Percentiles rank a stretch among this genome's conserved stretches.
Evolutionary conservation across 2,888 invertebrate genomes (phyloP).

Genomic region (Sphaeridia pumilis): DNA sequence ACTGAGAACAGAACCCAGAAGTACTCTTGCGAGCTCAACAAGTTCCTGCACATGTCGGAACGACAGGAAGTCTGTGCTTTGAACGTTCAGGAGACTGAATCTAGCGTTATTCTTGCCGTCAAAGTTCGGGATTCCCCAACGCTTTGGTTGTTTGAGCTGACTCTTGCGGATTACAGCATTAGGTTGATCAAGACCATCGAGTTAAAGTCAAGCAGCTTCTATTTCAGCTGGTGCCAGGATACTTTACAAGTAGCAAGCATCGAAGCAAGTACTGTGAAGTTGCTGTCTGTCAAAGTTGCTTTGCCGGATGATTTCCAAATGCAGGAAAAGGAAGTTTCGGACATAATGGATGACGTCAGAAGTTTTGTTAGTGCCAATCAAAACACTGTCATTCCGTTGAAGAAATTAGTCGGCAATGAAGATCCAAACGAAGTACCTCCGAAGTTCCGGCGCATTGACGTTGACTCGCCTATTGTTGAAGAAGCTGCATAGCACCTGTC

Average conservation of each 20-base stretch:
- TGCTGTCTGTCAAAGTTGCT: no score
- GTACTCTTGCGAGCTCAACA: neutral
- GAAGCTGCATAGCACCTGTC: no score
- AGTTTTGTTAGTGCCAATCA: neutral
- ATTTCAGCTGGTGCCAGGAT: constrained; percentile 9
- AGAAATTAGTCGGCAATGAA: neutral
- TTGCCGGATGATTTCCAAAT: no score
- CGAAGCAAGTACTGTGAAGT: no score
- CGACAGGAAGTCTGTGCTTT: neutral
- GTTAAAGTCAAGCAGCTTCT: neutral
- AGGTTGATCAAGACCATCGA: neutral
- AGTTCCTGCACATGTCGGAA: neutral
- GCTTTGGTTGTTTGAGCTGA: constrained; percentile 6
- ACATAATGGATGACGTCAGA: neutral
- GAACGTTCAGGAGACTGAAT: neutral
- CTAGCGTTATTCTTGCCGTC: neutral
- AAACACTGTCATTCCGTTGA: neutral
- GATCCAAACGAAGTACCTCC: neutral
- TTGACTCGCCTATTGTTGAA: neutral
- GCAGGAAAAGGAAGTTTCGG: no score
- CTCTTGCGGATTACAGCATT: neutral
- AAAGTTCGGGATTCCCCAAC: constrained; percentile 2
- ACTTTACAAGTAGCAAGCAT: no score
- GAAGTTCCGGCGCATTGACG: neutral
- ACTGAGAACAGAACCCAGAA: neutral